phyloP scores from a whole-genome alignment of 2,797 vertebrate species.

The Phalanger gymnotis region DNA sequence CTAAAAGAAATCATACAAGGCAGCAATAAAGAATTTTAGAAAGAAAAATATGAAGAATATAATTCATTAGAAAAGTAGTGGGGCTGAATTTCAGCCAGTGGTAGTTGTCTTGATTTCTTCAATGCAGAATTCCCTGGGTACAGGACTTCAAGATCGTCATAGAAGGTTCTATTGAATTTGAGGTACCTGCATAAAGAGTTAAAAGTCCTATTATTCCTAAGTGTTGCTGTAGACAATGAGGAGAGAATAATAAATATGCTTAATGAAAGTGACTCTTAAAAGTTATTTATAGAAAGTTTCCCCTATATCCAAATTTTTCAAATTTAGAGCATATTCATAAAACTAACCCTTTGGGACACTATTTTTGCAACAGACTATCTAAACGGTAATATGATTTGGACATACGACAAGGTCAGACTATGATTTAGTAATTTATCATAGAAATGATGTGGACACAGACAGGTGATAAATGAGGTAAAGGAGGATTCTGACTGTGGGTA shows the following conservation, averaged over 20 bases:
- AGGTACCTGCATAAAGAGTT: neutral
- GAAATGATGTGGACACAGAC: conserved; percentile 24
- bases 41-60: neutral
- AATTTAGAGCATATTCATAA: conserved; percentile 26
- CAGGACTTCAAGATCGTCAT: neutral
- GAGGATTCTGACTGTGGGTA: conserved; percentile 17
- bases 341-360: neutral
- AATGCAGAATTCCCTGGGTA: neutral
- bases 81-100: neutral
- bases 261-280: too few relatives aligned
- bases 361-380: neutral
- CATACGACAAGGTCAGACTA: neutral
- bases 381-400: neutral
- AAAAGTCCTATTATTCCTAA: neutral
- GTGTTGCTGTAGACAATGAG: neutral
- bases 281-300: neutral
- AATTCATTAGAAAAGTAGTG: neutral
- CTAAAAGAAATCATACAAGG: neutral
- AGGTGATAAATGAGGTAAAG: neutral
- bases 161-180: neutral
- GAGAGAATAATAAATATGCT: neutral
- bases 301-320: conserved; percentile 14
- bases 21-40: neutral
- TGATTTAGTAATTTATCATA: conserved; percentile 12
- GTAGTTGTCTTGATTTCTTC: neutral